Evolutionary conservation across 2,888 invertebrate species (phyloP).

Genomic region (Melinaea menophilus): DNA sequence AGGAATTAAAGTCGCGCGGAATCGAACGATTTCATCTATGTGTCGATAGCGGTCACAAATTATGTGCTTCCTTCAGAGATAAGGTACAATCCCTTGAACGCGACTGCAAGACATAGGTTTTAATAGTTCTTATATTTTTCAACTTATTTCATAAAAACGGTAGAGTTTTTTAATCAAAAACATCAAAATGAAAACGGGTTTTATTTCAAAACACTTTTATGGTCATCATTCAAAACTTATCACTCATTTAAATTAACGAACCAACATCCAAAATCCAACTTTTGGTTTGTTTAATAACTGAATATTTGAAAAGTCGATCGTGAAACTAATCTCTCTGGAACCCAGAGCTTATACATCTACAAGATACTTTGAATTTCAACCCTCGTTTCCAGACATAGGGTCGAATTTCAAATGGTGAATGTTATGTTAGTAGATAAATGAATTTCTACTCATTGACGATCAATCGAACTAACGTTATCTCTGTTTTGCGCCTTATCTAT

Average conservation of each 20-base stretch:
- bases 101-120: background rate
- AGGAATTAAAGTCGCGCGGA: constrained; percentile 75
- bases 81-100: constrained; percentile 35
- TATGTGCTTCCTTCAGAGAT: constrained; percentile 67
- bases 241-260: constrained; percentile 5
- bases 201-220: constrained; percentile 1
- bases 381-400: constrained; percentile 25
- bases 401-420: constrained; percentile 28
- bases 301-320: constrained; percentile 5
- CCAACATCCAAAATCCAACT: constrained; percentile 22
- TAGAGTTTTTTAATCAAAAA: no score
- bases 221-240: background rate
- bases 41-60: constrained; percentile 76
- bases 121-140: background rate
- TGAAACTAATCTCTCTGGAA: constrained; percentile 1
- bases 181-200: constrained; percentile 16
- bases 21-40: constrained; percentile 75
- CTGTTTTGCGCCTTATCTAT: constrained; percentile 68
- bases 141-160: no score
- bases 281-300: constrained; percentile 12
- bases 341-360: background rate
- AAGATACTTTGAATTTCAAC: background rate
- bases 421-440: constrained; percentile 60
- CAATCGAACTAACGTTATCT: constrained; percentile 69
- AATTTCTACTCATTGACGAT: constrained; percentile 74